phyloP scores from a whole-genome alignment of 2,888 invertebrate species.

The Crematogaster levior region DNA sequence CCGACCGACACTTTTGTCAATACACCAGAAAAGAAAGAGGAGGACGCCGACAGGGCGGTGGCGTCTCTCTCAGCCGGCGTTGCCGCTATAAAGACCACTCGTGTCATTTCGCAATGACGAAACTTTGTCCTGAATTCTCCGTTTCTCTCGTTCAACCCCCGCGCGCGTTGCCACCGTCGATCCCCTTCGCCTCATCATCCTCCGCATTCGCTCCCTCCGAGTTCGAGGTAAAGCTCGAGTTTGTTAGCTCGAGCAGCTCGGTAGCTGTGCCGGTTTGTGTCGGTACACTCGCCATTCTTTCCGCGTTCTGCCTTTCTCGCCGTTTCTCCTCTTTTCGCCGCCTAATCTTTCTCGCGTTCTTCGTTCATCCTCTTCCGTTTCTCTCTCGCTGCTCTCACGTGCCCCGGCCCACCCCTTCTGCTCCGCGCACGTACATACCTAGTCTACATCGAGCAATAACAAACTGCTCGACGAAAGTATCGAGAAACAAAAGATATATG shows the following conservation, averaged over 20 bases:
- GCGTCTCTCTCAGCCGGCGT: slow-evolving; percentile 73
- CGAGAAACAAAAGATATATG: slow-evolving; percentile 75
- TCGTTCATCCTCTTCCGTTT: slow-evolving; percentile 32
- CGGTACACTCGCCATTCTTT: slow-evolving; percentile 48
- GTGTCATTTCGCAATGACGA: slow-evolving; percentile 88
- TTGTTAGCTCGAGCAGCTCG: slow-evolving; percentile 80
- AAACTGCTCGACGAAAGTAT: slow-evolving; percentile 72
- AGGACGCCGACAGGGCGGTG: slow-evolving; percentile 64
- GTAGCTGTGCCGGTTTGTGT: slow-evolving; percentile 53
- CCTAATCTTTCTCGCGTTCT: slow-evolving; percentile 48
- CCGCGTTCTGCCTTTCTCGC: slow-evolving; percentile 34
- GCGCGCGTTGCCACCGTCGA: slow-evolving; percentile 45
- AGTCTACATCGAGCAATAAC: slow-evolving; percentile 65
- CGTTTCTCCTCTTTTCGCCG: slow-evolving; percentile 53
- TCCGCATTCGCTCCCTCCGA: slow-evolving; percentile 49
- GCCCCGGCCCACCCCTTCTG: slow-evolving; percentile 23
- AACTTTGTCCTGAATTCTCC: slow-evolving; percentile 86
- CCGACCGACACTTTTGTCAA: slow-evolving; percentile 87
- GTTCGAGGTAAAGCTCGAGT: slow-evolving; percentile 64
- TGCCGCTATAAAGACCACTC: slow-evolving; percentile 87
- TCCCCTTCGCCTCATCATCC: slow-evolving; percentile 52
- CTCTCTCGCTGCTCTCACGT: slow-evolving; percentile 8
- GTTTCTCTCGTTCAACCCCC: slow-evolving; percentile 63
- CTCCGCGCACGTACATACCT: slow-evolving; percentile 38
- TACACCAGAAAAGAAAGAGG: slow-evolving; percentile 81